A percentile compares a stretch with the other conserved stretches of the same genome.
These are phyloP conservation scores for Drosophila fungiperda DNA, from an alignment of 2,888 invertebrate genomes.

Conservation along the genomic window DNA sequence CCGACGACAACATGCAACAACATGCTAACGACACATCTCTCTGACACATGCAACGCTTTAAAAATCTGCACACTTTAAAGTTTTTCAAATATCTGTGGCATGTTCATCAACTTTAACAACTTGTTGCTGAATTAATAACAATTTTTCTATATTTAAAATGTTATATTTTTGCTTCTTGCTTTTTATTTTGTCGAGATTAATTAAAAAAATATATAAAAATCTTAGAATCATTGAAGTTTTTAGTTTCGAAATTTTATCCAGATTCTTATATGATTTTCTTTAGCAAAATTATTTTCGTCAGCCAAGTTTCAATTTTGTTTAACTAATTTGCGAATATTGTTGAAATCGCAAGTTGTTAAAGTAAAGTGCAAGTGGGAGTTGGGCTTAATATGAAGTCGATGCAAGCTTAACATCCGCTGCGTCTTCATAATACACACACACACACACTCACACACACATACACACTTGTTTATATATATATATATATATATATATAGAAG, in stretches of 20 bases:
- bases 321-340: not conserved
- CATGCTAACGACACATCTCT: constrained; percentile 54
- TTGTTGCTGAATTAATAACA: not conserved
- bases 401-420: constrained; percentile 15
- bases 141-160: not conserved
- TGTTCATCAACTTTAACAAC: not conserved
- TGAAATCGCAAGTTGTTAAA: constrained; percentile 7
- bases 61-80: constrained; percentile 23
- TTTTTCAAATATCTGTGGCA: not conserved
- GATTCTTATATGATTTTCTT: not conserved
- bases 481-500: constrained; percentile 12
- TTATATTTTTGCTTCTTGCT: not conserved
- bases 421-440: constrained; percentile 15
- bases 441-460: constrained; percentile 19
- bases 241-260: not conserved
- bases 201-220: not conserved
- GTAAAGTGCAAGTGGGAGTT: not conserved
- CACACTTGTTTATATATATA: not conserved
- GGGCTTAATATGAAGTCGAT: constrained; percentile 19
- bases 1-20: constrained; percentile 44
- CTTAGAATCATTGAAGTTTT: not conserved
- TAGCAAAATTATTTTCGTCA: not conserved
- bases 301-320: not conserved
- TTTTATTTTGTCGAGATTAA: not conserved
- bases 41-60: constrained; percentile 33